These are phyloP conservation scores for Priocnemis perturbator DNA, from an alignment of 2,888 invertebrate species.

Conservation along the genomic window DNA sequence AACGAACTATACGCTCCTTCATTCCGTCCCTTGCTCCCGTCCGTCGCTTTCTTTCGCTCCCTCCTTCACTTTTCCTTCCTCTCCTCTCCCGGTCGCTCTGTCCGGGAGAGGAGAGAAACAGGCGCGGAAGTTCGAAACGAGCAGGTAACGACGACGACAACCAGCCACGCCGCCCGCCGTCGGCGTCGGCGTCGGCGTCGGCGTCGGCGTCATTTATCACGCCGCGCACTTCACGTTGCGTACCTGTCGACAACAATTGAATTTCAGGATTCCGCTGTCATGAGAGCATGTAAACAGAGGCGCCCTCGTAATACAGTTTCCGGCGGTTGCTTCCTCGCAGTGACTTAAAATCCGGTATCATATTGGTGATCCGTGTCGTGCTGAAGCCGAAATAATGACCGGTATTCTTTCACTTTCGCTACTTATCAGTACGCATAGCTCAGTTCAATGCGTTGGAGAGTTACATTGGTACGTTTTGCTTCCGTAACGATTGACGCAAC, in stretches of 20 bases:
- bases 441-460: too few relatives aligned
- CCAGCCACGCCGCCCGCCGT: slow-evolving; percentile 48
- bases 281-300: slow-evolving; percentile 19
- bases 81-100: neutral
- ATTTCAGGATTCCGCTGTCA: slow-evolving; percentile 31
- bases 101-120: neutral
- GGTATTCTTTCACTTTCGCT: too few relatives aligned
- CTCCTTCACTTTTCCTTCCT: slow-evolving; percentile 20
- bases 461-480: too few relatives aligned
- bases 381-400: too few relatives aligned
- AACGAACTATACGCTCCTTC: slow-evolving; percentile 49
- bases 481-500: too few relatives aligned
- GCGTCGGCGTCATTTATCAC: slow-evolving; percentile 48
- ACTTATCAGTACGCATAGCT: too few relatives aligned
- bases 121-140: slow-evolving; percentile 38
- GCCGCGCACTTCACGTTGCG: slow-evolving; percentile 15
- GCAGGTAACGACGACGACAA: slow-evolving; percentile 35
- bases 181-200: slow-evolving; percentile 42
- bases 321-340: neutral
- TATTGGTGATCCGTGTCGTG: too few relatives aligned
- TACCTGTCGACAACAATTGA: slow-evolving; percentile 41
- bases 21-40: neutral
- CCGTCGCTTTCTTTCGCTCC: neutral
- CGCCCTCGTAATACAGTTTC: neutral
- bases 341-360: too few relatives aligned